Conservation (phyloP, 2,888 invertebrate species). For the Latrodectus hesperus region DNA sequence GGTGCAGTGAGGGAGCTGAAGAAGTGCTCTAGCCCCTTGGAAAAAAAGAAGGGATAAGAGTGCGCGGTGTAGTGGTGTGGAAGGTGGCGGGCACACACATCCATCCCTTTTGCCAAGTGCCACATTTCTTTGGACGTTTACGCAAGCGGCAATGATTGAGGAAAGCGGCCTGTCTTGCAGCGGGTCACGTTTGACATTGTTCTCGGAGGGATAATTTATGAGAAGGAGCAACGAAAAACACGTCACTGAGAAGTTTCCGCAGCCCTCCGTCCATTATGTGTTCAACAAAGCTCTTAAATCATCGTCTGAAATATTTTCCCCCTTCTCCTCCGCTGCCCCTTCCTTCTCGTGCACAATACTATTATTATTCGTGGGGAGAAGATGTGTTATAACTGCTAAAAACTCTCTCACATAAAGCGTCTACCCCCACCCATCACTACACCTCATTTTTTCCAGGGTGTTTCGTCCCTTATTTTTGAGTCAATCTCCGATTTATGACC, state of each 20-base stretch:
- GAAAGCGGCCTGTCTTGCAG: slow-evolving; percentile 64
- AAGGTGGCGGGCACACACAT: slow-evolving; percentile 23
- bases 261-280: slow-evolving; percentile 68
- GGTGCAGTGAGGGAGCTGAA: not conserved
- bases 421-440: not conserved
- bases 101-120: slow-evolving; percentile 66
- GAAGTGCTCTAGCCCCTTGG: not conserved
- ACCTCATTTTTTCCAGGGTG: slow-evolving; percentile 1
- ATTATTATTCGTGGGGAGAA: slow-evolving; percentile 66
- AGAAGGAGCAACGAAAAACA: slow-evolving; percentile 67
- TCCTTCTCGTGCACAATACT: slow-evolving; percentile 46
- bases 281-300: slow-evolving; percentile 70
- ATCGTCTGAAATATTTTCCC: slow-evolving; percentile 64
- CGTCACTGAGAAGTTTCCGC: slow-evolving; percentile 63
- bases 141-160: slow-evolving; percentile 69
- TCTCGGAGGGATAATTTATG: slow-evolving; percentile 63
- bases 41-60: not conserved
- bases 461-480: slow-evolving; percentile 57
- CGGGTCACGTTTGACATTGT: slow-evolving; percentile 70
- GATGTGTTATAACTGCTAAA: slow-evolving; percentile 38
- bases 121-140: slow-evolving; percentile 70
- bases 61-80: not conserved
- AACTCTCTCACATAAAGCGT: slow-evolving; percentile 49
- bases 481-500: slow-evolving; percentile 68
- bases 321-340: slow-evolving; percentile 8